phyloP scores from a whole-genome alignment of 2,113 vertebrate genomes.

The Phrynocephalus versicolor region DNA sequence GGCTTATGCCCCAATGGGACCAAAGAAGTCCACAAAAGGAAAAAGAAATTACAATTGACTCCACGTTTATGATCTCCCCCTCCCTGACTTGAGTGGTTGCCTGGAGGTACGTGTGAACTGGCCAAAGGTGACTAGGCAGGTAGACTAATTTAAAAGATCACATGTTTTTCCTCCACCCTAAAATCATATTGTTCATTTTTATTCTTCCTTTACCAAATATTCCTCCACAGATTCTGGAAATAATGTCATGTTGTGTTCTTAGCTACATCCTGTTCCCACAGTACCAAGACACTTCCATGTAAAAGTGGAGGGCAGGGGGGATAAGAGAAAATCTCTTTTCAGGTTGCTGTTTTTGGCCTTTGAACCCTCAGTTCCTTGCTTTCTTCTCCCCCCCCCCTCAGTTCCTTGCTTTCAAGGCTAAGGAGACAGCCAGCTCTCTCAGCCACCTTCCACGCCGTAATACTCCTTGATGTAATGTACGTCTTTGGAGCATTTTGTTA shows the following conservation, averaged over 20 bases:
- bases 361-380: slow-evolving; percentile 51
- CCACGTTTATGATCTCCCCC: no score
- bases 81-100: background rate
- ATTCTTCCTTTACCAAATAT: background rate
- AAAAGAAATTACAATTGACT: background rate
- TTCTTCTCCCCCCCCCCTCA: no score
- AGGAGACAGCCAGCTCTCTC: background rate
- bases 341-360: slow-evolving; percentile 57
- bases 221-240: slow-evolving; percentile 10
- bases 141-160: background rate
- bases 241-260: background rate
- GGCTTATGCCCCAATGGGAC: background rate
- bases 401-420: slow-evolving; percentile 7
- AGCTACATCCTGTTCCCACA: accelerated
- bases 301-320: slow-evolving; percentile 48
- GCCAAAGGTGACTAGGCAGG: background rate
- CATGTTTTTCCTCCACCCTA: background rate
- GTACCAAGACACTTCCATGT: background rate
- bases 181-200: background rate
- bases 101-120: background rate
- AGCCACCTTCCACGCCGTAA: background rate
- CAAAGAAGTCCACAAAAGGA: background rate
- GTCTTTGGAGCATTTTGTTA: background rate
- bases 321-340: slow-evolving; percentile 38
- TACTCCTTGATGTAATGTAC: background rate